Percentiles rank a stretch among this genome's conserved stretches.
phyloP scores from a whole-genome alignment of 2,113 vertebrate species.

The Picathartes gymnocephalus region DNA sequence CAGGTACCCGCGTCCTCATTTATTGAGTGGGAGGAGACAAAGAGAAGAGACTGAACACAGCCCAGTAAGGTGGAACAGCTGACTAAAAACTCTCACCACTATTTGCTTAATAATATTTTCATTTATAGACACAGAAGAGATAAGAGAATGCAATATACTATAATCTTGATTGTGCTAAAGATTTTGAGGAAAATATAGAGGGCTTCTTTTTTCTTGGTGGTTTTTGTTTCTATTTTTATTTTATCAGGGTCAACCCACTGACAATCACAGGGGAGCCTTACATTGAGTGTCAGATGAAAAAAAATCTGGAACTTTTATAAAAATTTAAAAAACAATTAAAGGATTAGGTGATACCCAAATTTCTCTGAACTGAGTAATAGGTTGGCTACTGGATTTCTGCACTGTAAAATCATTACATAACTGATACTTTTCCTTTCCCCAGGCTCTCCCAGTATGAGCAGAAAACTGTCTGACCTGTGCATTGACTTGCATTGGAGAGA shows the following conservation, averaged over 20 bases:
- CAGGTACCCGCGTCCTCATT: background rate
- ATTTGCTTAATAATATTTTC: background rate
- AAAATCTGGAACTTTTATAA: background rate
- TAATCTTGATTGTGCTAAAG: background rate
- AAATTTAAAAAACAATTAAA: background rate
- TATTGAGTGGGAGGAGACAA: background rate
- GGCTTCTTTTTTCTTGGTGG: background rate
- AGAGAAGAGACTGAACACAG: background rate
- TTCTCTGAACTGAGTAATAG: background rate
- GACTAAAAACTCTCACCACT: background rate
- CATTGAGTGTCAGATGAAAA: background rate
- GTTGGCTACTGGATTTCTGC: background rate
- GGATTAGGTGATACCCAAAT: background rate
- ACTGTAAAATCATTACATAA: background rate
- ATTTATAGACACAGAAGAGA: background rate
- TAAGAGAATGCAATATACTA: background rate
- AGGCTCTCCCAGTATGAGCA: background rate
- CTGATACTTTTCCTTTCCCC: background rate
- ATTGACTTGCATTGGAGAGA: background rate
- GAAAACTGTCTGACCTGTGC: background rate
- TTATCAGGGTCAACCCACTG: background rate
- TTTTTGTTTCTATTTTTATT: background rate
- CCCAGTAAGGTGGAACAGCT: background rate
- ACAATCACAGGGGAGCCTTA: background rate
- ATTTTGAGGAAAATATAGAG: background rate